These are phyloP conservation scores for Chromis chromis DNA, from an alignment of 2,797 vertebrate genomes.

Conservation along the genomic window DNA sequence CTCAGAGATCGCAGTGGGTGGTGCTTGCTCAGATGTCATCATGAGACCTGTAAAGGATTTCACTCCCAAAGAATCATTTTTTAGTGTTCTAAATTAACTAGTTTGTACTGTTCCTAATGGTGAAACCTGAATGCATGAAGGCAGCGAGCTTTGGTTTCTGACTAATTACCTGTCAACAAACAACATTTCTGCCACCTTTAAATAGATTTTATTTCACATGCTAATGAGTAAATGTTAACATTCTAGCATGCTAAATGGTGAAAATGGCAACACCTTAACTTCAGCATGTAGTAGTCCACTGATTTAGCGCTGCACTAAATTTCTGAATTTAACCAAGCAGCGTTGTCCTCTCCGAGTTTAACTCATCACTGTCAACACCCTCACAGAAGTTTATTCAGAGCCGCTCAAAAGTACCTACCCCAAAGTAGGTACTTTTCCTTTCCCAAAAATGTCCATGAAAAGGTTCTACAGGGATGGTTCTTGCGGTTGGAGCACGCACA, in stretches of 20 bases:
- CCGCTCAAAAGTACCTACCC: too few species aligned
- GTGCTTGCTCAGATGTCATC: not conserved
- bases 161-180: not conserved
- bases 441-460: too few species aligned
- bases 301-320: too few species aligned
- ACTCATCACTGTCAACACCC: too few species aligned
- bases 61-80: not conserved
- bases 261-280: too few species aligned
- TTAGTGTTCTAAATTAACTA: not conserved
- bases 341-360: too few species aligned
- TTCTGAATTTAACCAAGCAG: too few species aligned
- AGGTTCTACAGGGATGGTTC: too few species aligned
- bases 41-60: not conserved
- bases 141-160: not conserved
- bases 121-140: not conserved
- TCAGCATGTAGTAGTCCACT: too few species aligned
- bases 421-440: too few species aligned
- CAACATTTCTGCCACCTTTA: not conserved
- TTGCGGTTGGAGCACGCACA: too few species aligned
- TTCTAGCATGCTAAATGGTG: not conserved
- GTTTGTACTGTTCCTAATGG: not conserved
- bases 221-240: not conserved
- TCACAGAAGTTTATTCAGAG: too few species aligned
- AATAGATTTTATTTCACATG: not conserved
- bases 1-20: not conserved